These are phyloP conservation scores for Tachysurus vachellii DNA, from an alignment of 2,113 vertebrate genomes.

Conservation along the genomic window DNA sequence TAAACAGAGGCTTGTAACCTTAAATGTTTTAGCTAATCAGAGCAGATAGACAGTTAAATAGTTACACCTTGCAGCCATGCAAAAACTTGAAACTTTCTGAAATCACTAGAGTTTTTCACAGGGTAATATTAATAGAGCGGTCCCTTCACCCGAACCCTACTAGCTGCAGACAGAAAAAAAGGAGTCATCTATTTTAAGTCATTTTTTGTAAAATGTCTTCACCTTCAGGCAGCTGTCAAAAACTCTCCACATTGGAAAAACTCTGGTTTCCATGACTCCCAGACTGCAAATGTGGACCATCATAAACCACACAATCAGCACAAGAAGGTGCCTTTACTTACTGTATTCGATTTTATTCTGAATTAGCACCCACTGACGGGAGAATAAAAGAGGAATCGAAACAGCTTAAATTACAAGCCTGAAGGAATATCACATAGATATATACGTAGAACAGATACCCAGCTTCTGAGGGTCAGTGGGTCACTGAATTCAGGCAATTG, in stretches of 20 bases:
- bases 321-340: background rate
- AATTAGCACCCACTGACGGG: background rate
- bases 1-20: background rate
- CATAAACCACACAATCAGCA: background rate
- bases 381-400: background rate
- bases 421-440: background rate
- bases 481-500: background rate
- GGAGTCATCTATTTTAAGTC: background rate
- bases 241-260: background rate
- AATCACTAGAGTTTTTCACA: background rate
- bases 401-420: background rate
- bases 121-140: background rate
- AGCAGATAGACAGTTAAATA: too few species aligned
- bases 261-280: slow-evolving; percentile 17
- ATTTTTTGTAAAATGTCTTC: background rate
- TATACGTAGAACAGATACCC: background rate
- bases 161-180: background rate
- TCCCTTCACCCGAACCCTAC: background rate
- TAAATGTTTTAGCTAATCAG: background rate
- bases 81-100: background rate
- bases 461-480: background rate
- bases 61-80: background rate
- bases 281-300: background rate
- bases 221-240: background rate
- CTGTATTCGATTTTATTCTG: background rate